These are phyloP conservation scores for Danaus melanippus DNA, from an alignment of 1,140 invertebrate species.

Conservation along the genomic window DNA sequence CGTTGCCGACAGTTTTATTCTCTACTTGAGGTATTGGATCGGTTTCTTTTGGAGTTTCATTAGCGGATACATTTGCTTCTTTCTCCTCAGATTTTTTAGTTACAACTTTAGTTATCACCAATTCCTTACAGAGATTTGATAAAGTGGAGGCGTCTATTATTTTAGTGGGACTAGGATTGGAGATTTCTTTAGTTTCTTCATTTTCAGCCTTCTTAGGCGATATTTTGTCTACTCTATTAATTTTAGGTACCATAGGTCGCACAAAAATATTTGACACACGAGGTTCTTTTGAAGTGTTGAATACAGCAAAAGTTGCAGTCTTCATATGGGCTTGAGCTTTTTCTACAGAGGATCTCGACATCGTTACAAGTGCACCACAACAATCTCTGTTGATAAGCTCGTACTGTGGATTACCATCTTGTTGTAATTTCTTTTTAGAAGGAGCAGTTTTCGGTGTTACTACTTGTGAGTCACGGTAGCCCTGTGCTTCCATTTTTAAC, in stretches of 20 bases:
- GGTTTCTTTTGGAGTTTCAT: slow-evolving; percentile 14
- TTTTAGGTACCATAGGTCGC: slow-evolving; percentile 48
- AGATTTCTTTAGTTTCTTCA: slow-evolving; percentile 31
- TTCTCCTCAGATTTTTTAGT: slow-evolving; percentile 3
- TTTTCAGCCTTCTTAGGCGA: slow-evolving; percentile 50
- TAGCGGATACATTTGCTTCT: slow-evolving; percentile 6
- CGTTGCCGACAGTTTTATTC: too few species aligned
- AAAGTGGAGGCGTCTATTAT: slow-evolving; percentile 4
- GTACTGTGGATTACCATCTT: slow-evolving; percentile 37
- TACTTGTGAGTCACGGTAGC: slow-evolving; percentile 50
- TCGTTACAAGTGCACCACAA: slow-evolving; percentile 40
- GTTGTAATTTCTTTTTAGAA: slow-evolving; percentile 45
- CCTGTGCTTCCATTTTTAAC: slow-evolving; percentile 68
- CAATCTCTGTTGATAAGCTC: slow-evolving; percentile 49
- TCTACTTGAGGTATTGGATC: neutral
- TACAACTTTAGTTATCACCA: slow-evolving; percentile 2
- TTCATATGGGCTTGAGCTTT: slow-evolving; percentile 50
- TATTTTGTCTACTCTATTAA: slow-evolving; percentile 42
- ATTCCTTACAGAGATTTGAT: too few species aligned
- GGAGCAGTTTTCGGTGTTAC: slow-evolving; percentile 30
- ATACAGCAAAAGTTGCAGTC: slow-evolving; percentile 38
- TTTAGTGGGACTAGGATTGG: slow-evolving; percentile 9
- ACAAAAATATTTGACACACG: slow-evolving; percentile 42
- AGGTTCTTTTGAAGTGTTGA: slow-evolving; percentile 29
- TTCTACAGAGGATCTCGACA: slow-evolving; percentile 50